phyloP scores from a whole-genome alignment of 2,797 vertebrate genomes.

The Sebastes diaconus region DNA sequence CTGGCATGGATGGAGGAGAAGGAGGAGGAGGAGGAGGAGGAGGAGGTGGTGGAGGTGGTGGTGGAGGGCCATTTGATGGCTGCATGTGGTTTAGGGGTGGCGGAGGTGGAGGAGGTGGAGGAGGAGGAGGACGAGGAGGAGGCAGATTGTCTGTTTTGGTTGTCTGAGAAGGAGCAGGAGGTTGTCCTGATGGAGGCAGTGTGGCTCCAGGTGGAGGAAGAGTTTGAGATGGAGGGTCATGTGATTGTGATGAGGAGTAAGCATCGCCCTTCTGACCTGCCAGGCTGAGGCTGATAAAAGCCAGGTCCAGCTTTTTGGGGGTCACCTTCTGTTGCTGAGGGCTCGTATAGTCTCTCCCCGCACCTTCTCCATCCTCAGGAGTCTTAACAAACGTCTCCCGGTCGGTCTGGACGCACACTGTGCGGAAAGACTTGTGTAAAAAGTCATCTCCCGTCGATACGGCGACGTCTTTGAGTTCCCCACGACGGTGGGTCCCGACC shows the following conservation, averaged over 20 bases:
- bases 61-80: too few species aligned
- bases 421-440: slow-evolving; percentile 84
- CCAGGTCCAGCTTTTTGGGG: slow-evolving; percentile 87
- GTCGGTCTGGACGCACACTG: slow-evolving; percentile 93
- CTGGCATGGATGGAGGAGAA: slow-evolving; percentile 21
- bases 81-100: slow-evolving; percentile 28
- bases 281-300: slow-evolving; percentile 82
- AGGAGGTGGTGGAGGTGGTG: rapidly evolving
- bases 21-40: slow-evolving; percentile 54
- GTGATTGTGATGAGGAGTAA: slow-evolving; percentile 24
- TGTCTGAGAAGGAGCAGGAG: slow-evolving; percentile 47
- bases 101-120: slow-evolving; percentile 55
- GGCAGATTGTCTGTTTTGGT: slow-evolving; percentile 22
- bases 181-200: slow-evolving; percentile 26
- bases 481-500: slow-evolving; percentile 60
- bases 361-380: slow-evolving; percentile 74
- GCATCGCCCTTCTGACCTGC: slow-evolving; percentile 49
- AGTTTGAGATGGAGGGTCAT: slow-evolving; percentile 37
- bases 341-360: slow-evolving; percentile 62
- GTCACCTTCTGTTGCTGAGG: slow-evolving; percentile 73
- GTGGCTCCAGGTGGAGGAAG: slow-evolving; percentile 43
- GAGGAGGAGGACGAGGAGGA: slow-evolving; percentile 52
- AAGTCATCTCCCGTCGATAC: slow-evolving; percentile 88
- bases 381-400: slow-evolving; percentile 88
- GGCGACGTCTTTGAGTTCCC: slow-evolving; percentile 82